Evolutionary conservation across 1,140 invertebrate genomes (phyloP).

Genomic region (Atopsyche davidsoni): DNA sequence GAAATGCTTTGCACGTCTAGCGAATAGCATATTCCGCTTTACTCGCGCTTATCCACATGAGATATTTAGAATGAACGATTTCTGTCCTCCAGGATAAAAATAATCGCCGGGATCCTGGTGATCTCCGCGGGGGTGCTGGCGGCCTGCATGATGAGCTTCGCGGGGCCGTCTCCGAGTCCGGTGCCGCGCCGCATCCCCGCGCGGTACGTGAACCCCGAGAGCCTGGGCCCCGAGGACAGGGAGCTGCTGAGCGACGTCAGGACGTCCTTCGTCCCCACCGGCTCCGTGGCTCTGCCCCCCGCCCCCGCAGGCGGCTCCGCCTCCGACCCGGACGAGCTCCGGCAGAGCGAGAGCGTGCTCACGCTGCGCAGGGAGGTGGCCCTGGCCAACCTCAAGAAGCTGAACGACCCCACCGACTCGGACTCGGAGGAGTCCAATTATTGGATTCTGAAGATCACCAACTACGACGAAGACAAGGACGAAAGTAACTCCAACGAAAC

Average conservation of each 20-base stretch:
- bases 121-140: conserved; percentile 15
- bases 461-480: too few relatives aligned
- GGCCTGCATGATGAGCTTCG: conserved; percentile 12
- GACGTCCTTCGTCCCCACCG: conserved; percentile 25
- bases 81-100: conserved; percentile 22
- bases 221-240: conserved; percentile 23
- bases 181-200: conserved; percentile 6
- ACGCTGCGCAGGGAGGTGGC: background rate
- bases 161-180: background rate
- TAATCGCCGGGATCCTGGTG: conserved; percentile 4
- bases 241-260: conserved; percentile 23
- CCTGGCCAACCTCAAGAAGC: background rate
- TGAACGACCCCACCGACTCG: conserved; percentile 6
- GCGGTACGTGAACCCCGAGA: conserved; percentile 18
- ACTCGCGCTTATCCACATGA: too few relatives aligned
- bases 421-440: background rate
- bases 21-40: too few relatives aligned
- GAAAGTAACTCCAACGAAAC: too few relatives aligned
- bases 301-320: conserved; percentile 4
- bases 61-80: too few relatives aligned
- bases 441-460: too few relatives aligned
- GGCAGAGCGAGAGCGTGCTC: background rate
- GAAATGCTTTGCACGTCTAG: too few relatives aligned
- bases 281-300: conserved; percentile 16
- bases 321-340: background rate